Conservation (phyloP, 2,888 invertebrate genomes). For the Cloeon dipterum region DNA sequence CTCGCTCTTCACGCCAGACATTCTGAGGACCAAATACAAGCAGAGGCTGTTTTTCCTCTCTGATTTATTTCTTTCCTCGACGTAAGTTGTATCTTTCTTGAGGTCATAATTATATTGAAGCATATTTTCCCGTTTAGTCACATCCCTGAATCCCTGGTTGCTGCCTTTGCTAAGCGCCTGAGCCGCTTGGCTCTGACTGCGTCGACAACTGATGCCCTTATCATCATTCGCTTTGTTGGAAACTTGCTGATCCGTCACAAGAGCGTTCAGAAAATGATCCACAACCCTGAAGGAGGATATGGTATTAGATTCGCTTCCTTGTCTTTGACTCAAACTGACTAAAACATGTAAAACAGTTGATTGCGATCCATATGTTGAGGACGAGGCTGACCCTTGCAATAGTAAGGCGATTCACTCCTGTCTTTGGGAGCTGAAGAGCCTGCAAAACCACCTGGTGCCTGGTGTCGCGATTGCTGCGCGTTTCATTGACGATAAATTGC, state of each 20-base stretch:
- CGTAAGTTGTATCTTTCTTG: too few relatives aligned
- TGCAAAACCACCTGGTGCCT: constrained; percentile 51
- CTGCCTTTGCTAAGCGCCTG: constrained; percentile 78
- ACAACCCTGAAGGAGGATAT: constrained; percentile 23
- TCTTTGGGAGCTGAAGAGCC: constrained; percentile 73
- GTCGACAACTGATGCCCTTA: constrained; percentile 51
- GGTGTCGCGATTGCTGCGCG: constrained; percentile 46
- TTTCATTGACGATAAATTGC: constrained; percentile 41
- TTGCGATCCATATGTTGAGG: constrained; percentile 64
- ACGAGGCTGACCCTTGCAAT: constrained; percentile 53
- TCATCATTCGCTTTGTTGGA: constrained; percentile 58
- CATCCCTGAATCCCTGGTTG: constrained; percentile 72
- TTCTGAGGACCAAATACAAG: constrained; percentile 78
- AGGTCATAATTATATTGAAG: constrained; percentile 1
- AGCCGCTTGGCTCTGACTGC: constrained; percentile 65
- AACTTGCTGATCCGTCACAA: constrained; percentile 69
- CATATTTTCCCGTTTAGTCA: constrained; percentile 31
- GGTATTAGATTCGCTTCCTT: constrained; percentile 12
- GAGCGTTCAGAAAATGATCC: constrained; percentile 42
- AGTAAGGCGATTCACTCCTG: constrained; percentile 71
- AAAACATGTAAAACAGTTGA: constrained; percentile 10
- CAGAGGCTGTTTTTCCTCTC: constrained; percentile 69
- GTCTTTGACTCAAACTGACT: background rate
- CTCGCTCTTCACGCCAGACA: constrained; percentile 73
- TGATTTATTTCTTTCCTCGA: constrained; percentile 79